Evolutionary conservation across 2,797 vertebrate species (phyloP).

Genomic region (Allobates femoralis): DNA sequence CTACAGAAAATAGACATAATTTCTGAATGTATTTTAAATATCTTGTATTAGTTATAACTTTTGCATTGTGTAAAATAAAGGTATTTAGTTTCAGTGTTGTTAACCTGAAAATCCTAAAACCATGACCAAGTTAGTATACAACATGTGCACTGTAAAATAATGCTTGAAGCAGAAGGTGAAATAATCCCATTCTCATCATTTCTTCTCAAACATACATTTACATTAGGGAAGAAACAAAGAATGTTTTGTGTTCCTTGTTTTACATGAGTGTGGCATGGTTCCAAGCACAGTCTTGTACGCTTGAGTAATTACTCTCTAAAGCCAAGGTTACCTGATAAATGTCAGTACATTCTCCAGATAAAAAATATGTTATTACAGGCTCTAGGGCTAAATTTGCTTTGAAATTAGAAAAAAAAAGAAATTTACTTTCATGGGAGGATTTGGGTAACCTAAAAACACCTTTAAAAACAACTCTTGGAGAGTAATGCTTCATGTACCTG

Average conservation of each 20-base stretch:
- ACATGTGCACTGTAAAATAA: constrained; percentile 64
- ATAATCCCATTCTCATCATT: constrained; percentile 49
- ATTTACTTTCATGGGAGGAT: constrained; percentile 61
- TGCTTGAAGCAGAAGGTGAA: constrained; percentile 61
- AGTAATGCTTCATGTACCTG: constrained; percentile 48
- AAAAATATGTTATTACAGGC: constrained; percentile 62
- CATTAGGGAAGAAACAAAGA: constrained; percentile 59
- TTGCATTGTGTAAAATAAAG: background rate
- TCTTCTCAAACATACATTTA: constrained; percentile 55
- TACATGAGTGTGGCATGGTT: constrained; percentile 54
- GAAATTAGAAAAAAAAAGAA: constrained; percentile 57
- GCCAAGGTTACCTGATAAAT: constrained; percentile 64
- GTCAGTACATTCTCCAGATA: constrained; percentile 62
- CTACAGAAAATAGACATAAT: background rate
- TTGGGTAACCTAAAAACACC: constrained; percentile 55
- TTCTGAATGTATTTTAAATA: background rate
- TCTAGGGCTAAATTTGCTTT: constrained; percentile 60
- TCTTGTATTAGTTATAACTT: background rate
- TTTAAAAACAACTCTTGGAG: constrained; percentile 54
- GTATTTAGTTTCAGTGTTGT: constrained; percentile 13
- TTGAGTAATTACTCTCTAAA: constrained; percentile 63
- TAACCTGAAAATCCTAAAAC: constrained; percentile 43
- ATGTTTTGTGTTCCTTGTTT: constrained; percentile 58
- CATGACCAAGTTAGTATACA: constrained; percentile 55
- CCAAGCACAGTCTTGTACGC: constrained; percentile 61